phyloP scores from a whole-genome alignment of 1,140 invertebrate species.

The Cheumatopsyche charites region DNA sequence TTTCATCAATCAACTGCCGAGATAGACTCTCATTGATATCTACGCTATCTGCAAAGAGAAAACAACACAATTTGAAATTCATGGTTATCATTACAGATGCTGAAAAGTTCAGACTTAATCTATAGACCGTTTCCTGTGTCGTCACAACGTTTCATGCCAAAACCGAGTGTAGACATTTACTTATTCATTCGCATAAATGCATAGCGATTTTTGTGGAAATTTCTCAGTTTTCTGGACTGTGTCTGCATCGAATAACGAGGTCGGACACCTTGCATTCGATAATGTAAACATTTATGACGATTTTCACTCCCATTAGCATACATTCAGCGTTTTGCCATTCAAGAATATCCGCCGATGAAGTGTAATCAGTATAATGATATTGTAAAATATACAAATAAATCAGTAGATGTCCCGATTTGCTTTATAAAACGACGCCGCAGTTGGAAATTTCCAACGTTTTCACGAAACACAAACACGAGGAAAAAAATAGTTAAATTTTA shows the following conservation, averaged over 20 bases:
- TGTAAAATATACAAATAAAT: background rate
- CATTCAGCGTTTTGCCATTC: background rate
- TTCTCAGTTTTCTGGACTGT: background rate
- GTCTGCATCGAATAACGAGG: background rate
- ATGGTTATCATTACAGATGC: too few species aligned
- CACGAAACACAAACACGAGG: too few species aligned
- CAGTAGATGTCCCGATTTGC: too few species aligned
- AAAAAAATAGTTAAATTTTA: too few species aligned
- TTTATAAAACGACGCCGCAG: too few species aligned
- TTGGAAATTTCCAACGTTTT: background rate
- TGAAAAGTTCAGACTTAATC: background rate
- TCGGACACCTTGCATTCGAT: slow-evolving; percentile 10
- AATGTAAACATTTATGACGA: slow-evolving; percentile 1
- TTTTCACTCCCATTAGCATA: slow-evolving; percentile 18
- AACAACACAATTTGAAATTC: slow-evolving; percentile 8
- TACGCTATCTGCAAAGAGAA: slow-evolving; percentile 14
- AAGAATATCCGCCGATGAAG: background rate
- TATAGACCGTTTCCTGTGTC: slow-evolving; percentile 34
- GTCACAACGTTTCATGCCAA: slow-evolving; percentile 8
- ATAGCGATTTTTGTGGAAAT: background rate
- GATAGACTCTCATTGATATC: slow-evolving; percentile 18
- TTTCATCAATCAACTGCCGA: slow-evolving; percentile 1
- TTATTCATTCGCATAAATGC: slow-evolving; percentile 24
- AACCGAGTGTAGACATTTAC: background rate
- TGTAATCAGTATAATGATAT: too few species aligned